A percentile compares a stretch with the other conserved stretches of the same genome.
Evolutionary conservation across 2,888 invertebrate genomes (phyloP).

Genomic region (Labia minor): DNA sequence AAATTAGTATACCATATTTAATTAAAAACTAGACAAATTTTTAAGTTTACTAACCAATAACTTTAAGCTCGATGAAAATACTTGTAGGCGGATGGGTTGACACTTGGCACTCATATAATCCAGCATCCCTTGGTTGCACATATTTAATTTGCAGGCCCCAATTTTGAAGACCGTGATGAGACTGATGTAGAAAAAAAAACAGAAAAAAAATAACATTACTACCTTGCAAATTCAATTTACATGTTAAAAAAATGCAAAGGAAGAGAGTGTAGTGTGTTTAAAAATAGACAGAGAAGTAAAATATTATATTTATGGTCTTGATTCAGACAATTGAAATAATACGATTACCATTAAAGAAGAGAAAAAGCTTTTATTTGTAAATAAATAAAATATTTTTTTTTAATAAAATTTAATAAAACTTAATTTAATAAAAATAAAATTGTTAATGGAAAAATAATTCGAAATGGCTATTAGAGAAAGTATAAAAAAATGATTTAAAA

Average conservation of each 20-base stretch:
- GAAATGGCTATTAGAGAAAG: too few relatives aligned
- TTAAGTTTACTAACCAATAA: conserved; percentile 38
- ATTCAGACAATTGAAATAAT: neutral
- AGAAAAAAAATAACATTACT: neutral
- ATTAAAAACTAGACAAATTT: too few relatives aligned
- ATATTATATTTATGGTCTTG: neutral
- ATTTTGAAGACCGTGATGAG: conserved; percentile 30
- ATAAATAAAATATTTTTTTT: too few relatives aligned
- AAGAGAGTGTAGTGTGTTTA: neutral
- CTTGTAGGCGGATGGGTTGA: conserved; percentile 38
- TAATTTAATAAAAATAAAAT: too few relatives aligned
- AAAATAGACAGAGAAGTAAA: neutral
- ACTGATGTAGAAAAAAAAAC: neutral
- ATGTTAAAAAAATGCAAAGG: conserved; percentile 14
- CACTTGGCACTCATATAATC: conserved; percentile 38
- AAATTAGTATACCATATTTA: too few relatives aligned
- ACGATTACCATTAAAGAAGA: too few relatives aligned
- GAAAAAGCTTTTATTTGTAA: too few relatives aligned
- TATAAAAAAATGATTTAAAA: too few relatives aligned
- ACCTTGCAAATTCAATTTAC: neutral
- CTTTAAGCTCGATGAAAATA: conserved; percentile 35
- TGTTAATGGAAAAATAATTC: too few relatives aligned
- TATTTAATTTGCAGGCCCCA: conserved; percentile 39
- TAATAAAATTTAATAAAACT: too few relatives aligned
- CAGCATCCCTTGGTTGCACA: conserved; percentile 36